phyloP scores from a whole-genome alignment of 2,888 invertebrate species.

The Phortica magna region DNA sequence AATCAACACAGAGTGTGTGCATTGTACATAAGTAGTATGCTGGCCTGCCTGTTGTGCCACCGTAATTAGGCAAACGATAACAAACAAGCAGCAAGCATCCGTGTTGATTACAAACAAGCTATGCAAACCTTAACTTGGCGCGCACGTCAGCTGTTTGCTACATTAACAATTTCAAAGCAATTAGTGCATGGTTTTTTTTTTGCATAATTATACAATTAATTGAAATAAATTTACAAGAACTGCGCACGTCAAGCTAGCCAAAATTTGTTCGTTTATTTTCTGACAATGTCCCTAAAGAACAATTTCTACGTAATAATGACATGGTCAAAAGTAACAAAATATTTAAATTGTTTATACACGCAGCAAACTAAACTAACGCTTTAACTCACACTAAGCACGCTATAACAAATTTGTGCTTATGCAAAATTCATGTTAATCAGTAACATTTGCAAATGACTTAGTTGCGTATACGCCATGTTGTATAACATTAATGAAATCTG shows the following conservation, averaged over 20 bases:
- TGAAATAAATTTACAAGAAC: neutral
- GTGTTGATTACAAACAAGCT: neutral
- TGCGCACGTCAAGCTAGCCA: too few species aligned
- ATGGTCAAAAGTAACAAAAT: neutral
- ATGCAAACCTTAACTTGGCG: neutral
- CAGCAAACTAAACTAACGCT: too few species aligned
- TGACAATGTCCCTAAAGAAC: neutral
- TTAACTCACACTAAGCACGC: too few species aligned
- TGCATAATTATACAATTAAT: slow-evolving; percentile 20
- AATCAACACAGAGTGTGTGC: slow-evolving; percentile 12
- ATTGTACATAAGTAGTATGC: neutral
- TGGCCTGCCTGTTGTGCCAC: neutral
- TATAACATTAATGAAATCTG: neutral
- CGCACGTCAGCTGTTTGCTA: slow-evolving; percentile 55
- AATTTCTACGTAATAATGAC: neutral
- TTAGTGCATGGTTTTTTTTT: slow-evolving; percentile 51
- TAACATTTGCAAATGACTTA: slow-evolving; percentile 20
- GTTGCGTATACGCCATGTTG: slow-evolving; percentile 14
- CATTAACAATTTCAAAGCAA: slow-evolving; percentile 65
- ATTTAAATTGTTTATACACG: neutral
- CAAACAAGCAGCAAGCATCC: neutral
- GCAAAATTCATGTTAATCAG: slow-evolving; percentile 17
- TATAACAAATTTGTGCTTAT: neutral
- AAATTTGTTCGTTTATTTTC: neutral
- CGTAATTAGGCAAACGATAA: neutral